These are phyloP conservation scores for Anguilla rostrata DNA, from an alignment of 2,113 vertebrate genomes.

Conservation along the genomic window DNA sequence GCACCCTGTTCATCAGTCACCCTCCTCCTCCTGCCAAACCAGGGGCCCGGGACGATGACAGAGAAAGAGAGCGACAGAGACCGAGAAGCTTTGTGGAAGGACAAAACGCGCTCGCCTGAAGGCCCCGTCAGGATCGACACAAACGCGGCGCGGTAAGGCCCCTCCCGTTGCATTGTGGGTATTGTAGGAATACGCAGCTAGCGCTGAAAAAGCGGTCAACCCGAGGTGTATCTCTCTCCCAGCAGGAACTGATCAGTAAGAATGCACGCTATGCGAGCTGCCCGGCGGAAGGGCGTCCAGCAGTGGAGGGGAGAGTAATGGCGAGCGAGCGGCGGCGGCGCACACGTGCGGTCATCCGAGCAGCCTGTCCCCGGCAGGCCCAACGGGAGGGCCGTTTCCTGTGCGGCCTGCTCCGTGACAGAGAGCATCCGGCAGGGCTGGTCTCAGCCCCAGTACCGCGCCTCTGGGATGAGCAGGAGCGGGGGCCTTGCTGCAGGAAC, in stretches of 20 bases:
- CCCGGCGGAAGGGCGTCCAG: background rate
- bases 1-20: background rate
- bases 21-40: background rate
- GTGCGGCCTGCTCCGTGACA: background rate
- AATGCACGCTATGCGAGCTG: background rate
- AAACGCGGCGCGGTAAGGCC: background rate
- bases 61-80: background rate
- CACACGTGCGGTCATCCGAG: background rate
- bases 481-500: too few relatives aligned
- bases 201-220: too few relatives aligned
- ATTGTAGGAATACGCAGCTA: background rate
- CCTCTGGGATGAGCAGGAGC: too few relatives aligned
- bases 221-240: background rate
- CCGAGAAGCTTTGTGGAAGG: background rate
- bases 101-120: background rate
- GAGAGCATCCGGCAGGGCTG: too few relatives aligned
- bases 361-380: background rate
- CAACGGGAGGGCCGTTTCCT: background rate
- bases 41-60: background rate
- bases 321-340: background rate
- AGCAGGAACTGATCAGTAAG: background rate
- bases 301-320: background rate
- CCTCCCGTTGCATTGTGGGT: background rate
- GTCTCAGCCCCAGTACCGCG: too few relatives aligned
- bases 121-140: background rate